Conservation (phyloP, 2,797 vertebrate genomes). For the Prionace glauca region DNA sequence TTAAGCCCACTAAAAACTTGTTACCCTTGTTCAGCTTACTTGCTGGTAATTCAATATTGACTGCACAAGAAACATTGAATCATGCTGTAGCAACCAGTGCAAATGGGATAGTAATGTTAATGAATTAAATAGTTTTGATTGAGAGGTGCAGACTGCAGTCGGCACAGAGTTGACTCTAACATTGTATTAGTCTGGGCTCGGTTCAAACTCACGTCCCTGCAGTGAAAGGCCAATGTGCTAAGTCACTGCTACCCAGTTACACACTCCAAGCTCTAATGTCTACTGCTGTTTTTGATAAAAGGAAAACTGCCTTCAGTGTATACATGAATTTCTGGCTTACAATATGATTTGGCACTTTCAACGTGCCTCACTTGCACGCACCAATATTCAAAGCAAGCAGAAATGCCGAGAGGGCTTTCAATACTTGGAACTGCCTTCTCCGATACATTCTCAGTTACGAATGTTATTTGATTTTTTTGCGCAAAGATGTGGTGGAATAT, state of each 20-base stretch:
- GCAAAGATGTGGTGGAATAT: neutral
- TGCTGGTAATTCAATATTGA: neutral
- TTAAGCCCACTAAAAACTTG: neutral
- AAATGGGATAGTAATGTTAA: neutral
- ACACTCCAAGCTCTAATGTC: slow-evolving; percentile 16
- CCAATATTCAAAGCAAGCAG: slow-evolving; percentile 29
- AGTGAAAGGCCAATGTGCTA: slow-evolving; percentile 18
- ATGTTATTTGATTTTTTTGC: neutral
- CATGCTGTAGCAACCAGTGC: neutral
- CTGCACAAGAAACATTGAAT: neutral
- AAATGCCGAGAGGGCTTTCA: slow-evolving; percentile 1
- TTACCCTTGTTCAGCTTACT: neutral
- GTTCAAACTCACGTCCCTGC: neutral
- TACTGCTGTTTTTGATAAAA: slow-evolving; percentile 34
- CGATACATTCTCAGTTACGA: neutral
- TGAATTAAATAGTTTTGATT: neutral
- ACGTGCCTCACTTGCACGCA: neutral
- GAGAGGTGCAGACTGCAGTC: neutral
- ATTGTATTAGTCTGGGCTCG: neutral
- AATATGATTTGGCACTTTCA: slow-evolving; percentile 20
- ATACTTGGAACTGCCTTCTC: neutral
- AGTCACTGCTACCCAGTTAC: slow-evolving; percentile 25
- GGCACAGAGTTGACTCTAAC: neutral
- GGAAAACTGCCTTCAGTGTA: slow-evolving; percentile 1
- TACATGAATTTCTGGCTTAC: neutral